Evolutionary conservation across 2,113 vertebrate species (phyloP).

Genomic region (Gavia stellata): DNA sequence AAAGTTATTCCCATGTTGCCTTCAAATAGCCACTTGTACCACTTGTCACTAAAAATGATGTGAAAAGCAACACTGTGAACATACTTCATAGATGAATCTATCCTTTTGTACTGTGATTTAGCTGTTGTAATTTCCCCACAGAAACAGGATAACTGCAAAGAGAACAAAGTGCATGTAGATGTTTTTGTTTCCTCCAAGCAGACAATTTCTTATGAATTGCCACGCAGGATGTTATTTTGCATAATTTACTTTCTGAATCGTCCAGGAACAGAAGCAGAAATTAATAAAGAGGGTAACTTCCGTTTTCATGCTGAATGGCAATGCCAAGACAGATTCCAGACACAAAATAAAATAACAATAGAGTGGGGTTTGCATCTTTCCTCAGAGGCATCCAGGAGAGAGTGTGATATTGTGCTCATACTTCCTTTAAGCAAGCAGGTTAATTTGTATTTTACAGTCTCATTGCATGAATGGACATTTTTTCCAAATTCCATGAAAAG

Average conservation of each 20-base stretch:
- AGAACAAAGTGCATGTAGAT: not conserved
- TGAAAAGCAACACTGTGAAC: not conserved
- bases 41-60: not conserved
- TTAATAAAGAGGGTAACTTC: not conserved
- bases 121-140: not conserved
- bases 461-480: not conserved
- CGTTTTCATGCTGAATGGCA: not conserved
- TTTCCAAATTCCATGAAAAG: not conserved
- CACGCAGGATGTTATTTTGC: not conserved
- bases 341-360: not conserved
- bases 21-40: not conserved
- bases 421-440: not conserved
- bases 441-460: not conserved
- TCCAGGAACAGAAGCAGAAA: not conserved
- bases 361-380: not conserved
- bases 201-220: not conserved
- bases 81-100: not conserved
- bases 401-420: not conserved
- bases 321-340: not conserved
- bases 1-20: not conserved
- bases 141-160: not conserved
- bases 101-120: not conserved
- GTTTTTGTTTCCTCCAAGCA: not conserved
- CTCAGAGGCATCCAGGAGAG: not conserved
- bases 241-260: not conserved